Percentiles rank a stretch among this genome's conserved stretches.
phyloP scores from a whole-genome alignment of 2,888 invertebrate species.

The Lamproptera curius region DNA sequence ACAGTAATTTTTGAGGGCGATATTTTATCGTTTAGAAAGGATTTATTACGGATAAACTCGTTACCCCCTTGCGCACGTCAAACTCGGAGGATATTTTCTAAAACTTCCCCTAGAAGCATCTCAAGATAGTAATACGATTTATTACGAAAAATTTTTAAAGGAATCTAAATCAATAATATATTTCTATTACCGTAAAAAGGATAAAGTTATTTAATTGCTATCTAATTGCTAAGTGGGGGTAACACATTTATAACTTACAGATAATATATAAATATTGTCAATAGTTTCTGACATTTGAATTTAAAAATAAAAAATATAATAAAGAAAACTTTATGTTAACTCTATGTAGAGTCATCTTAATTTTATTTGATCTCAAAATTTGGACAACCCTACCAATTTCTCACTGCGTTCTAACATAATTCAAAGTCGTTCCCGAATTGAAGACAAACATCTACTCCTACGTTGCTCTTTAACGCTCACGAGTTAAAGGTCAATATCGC shows the following conservation, averaged over 20 bases:
- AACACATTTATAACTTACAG: too few species aligned
- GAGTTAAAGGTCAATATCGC: conserved; percentile 37
- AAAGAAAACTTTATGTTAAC: too few species aligned
- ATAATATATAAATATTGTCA: too few species aligned
- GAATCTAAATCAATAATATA: too few species aligned
- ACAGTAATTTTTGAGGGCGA: neutral
- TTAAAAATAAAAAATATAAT: too few species aligned
- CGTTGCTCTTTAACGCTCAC: conserved; percentile 31
- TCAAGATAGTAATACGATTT: conserved; percentile 15
- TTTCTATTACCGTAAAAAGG: too few species aligned
- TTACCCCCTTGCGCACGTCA: neutral
- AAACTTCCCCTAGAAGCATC: neutral
- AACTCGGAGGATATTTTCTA: neutral
- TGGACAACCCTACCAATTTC: conserved; percentile 33
- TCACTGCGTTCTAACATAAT: conserved; percentile 44
- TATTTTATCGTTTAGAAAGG: neutral
- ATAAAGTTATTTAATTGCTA: too few species aligned
- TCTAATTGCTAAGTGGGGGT: too few species aligned
- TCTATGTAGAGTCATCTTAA: too few species aligned
- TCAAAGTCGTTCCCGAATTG: conserved; percentile 57
- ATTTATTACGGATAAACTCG: neutral
- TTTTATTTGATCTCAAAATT: too few species aligned
- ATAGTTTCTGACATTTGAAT: too few species aligned
- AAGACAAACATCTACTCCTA: conserved; percentile 30
- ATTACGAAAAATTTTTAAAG: too few species aligned